Evolutionary conservation across 2,888 invertebrate genomes (phyloP).

Genomic region (Euplagia quadripunctaria): DNA sequence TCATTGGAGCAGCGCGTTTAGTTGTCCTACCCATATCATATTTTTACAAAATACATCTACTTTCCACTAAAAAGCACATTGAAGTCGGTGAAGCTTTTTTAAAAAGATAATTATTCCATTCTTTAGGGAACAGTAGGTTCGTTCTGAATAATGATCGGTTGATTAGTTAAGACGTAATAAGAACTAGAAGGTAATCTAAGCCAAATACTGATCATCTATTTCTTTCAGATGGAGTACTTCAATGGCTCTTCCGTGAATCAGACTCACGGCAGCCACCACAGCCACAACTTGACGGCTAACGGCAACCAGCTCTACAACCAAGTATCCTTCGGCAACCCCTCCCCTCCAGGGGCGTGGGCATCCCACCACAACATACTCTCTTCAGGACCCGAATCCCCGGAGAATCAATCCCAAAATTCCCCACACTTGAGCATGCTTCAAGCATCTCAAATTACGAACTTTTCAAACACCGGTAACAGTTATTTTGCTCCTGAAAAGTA

Average conservation of each 20-base stretch:
- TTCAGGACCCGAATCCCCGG: constrained; percentile 81
- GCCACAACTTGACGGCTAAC: constrained; percentile 80
- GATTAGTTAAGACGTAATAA: too few relatives aligned
- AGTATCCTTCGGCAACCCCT: constrained; percentile 84
- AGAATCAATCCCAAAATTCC: constrained; percentile 80
- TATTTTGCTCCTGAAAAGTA: constrained; percentile 86
- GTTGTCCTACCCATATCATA: too few relatives aligned
- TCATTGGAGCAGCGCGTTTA: too few relatives aligned
- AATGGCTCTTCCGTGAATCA: constrained; percentile 84
- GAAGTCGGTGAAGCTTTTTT: too few relatives aligned
- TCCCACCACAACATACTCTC: constrained; percentile 83
- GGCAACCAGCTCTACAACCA: constrained; percentile 85
- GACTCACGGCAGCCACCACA: constrained; percentile 77
- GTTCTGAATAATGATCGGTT: too few relatives aligned
- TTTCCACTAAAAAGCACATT: too few relatives aligned
- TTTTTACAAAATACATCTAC: too few relatives aligned
- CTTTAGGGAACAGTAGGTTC: too few relatives aligned
- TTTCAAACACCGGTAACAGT: constrained; percentile 83
- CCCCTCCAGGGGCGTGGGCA: constrained; percentile 81
- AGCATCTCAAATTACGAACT: constrained; percentile 84
- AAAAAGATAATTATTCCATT: too few relatives aligned
- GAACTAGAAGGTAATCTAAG: background rate
- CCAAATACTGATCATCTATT: constrained; percentile 20
- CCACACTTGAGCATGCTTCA: constrained; percentile 84
- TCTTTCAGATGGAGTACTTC: constrained; percentile 85